A percentile compares a stretch with the other conserved stretches of the same genome.
Evolutionary conservation across 2,888 invertebrate genomes (phyloP).

Genomic region (Leptinotarsa haldemani): DNA sequence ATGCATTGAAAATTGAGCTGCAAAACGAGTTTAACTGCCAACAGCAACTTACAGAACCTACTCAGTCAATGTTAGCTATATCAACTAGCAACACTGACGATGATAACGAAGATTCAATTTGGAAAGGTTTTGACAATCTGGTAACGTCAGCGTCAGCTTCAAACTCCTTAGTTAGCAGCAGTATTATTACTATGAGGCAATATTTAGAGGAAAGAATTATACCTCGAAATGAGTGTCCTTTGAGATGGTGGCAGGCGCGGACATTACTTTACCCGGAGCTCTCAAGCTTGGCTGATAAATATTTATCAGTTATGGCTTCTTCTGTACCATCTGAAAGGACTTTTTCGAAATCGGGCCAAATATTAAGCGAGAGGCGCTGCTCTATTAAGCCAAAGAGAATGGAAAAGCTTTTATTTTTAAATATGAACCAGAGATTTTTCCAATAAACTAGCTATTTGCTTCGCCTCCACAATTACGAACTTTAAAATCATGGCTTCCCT

Average conservation of each 20-base stretch:
- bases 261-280: neutral
- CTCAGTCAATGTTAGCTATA: too few relatives aligned
- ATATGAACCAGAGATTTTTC: too few relatives aligned
- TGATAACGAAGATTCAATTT: too few relatives aligned
- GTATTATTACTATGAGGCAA: constrained; percentile 7
- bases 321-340: constrained; percentile 18
- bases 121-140: too few relatives aligned
- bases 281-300: constrained; percentile 9
- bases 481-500: too few relatives aligned
- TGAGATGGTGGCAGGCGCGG: constrained; percentile 5
- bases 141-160: too few relatives aligned
- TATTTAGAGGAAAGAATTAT: neutral
- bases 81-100: too few relatives aligned
- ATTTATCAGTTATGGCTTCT: constrained; percentile 6
- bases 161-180: neutral
- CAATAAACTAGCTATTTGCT: too few relatives aligned
- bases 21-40: neutral
- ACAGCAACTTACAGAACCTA: neutral
- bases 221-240: neutral
- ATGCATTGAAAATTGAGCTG: constrained; percentile 14
- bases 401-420: too few relatives aligned
- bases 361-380: too few relatives aligned
- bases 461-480: too few relatives aligned
- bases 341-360: neutral
- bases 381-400: too few relatives aligned